Evolutionary conservation across 2,797 vertebrate species (phyloP), one percentile per base, ranked within the genome.

Genomic region (Babyrousa celebensis): DNA sequence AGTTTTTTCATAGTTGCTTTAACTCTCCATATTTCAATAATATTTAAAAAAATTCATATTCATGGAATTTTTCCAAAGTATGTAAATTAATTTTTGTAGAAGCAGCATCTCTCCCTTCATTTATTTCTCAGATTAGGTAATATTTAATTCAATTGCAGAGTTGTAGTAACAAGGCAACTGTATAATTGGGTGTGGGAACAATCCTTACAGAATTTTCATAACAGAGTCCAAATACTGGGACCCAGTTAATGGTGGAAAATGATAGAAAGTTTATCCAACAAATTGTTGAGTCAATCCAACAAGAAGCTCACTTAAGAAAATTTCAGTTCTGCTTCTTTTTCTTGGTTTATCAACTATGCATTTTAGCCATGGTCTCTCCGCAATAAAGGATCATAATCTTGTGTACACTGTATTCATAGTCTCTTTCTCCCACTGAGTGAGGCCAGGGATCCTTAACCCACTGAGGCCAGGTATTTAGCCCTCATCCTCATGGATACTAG

Each of bases 1-100:
- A 43, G 17, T 71, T 77, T 84, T 82, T 40, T 8, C 65, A 84
- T 52, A 70, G 40, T 78, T 63, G n/a, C 86, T 93, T 90, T 17
- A 68, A 56, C 52, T 75, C 20, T n/a, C 15, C 32, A 43, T 80
- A n/a, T 20, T 48, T 82, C 12, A 56, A 62, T 70, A 86, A 25
- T 32, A 86, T 79, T 62, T 63, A 90, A 82, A 91, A 16, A 9
- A 75, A 83, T 1, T 63, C 21, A 18, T 29, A 56, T 71, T 87
- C 27, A 54, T 67, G 21, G 40, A 52, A 23, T 36, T 90, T 80
- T 90, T 17, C 48, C 15, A 85, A 68, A 60, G 12, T 11, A 68
- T 43, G 65, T 74, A 63, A 43, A 56, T 56, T 27, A 8, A 77
- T 52, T 77, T 93, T 82, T 77, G 29, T 29, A 58, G 62, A 83